Base-by-base conservation (phyloP, 2,888 invertebrate species). In the Chelonus formosanus region DNA sequence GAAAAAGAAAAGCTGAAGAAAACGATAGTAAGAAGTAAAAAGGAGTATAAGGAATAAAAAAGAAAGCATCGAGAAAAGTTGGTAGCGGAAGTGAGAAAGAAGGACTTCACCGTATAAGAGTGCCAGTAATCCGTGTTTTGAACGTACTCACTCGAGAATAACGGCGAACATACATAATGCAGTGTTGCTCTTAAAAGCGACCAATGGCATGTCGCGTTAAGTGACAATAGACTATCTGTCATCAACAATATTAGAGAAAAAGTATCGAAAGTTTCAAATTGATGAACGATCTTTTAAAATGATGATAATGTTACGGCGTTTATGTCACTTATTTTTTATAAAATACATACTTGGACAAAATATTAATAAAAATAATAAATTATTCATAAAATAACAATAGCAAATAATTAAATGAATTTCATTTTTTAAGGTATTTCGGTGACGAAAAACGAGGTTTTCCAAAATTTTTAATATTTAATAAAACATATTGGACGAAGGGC, bases 111-210 rank as follows among this genome's bases (percentile, higher is more conserved):
- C 57, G 63, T 64, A 20, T 20, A 52, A 69, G 67, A 70, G 73
- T 67, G 67, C 66, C 63, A 67, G 68, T 73, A 78, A 78, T 78
- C 77, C 77, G 77, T 71, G 75, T 77, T 76, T 70, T 72, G 68
- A 74, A 72, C 72, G 69, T 71, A 74, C 75, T 73, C 72, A 73
- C 60, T 65, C 71, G 70, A 65, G 74, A 75, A 76, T 76, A 78
- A 76, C 74, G 71, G 61, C 53, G 72, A 71, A 76, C 76, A 78
- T 78, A 74, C 77, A 78, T 78, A 77, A 78, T 78, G 76, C 77
- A 78, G 76, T 76, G 77, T 78, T 76, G 76, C 75, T 65, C 71
- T 71, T 73, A 73, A 68, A 67, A 75, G 74, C 72, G 70, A 73
- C 74, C 77, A 78, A 76, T 78, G 71, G 72, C 63, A 70, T 65